phyloP scores from a whole-genome alignment of 2,888 invertebrate genomes.

The Xestia rhomboidea region DNA sequence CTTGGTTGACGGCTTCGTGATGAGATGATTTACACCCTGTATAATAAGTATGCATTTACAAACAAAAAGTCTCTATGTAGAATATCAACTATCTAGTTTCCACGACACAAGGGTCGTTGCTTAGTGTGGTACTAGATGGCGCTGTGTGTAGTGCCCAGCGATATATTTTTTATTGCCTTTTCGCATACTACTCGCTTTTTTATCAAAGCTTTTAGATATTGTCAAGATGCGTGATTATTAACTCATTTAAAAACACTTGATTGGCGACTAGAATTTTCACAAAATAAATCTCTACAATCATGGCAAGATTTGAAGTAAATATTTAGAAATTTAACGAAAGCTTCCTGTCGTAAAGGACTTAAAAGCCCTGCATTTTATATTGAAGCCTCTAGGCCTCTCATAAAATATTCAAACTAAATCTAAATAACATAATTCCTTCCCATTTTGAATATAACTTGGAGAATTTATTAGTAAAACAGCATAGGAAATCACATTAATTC shows the following conservation, averaged over 20 bases:
- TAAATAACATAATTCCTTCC: slow-evolving; percentile 30
- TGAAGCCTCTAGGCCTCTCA: slow-evolving; percentile 26
- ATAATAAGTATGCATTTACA: no score
- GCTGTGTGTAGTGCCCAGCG: no score
- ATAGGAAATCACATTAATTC: slow-evolving; percentile 75
- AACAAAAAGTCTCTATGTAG: no score
- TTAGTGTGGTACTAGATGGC: no score
- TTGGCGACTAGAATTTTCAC: not conserved
- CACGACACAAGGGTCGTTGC: no score
- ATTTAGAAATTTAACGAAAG: slow-evolving; percentile 24
- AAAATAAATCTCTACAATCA: not conserved
- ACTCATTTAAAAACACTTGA: not conserved
- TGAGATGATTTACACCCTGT: no score
- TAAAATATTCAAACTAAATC: slow-evolving; percentile 50
- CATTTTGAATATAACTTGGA: slow-evolving; percentile 60
- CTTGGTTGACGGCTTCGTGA: no score
- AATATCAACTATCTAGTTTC: no score
- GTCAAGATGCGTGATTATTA: not conserved
- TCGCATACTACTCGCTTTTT: not conserved
- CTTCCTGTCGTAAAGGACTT: slow-evolving; percentile 11
- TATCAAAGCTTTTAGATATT: not conserved
- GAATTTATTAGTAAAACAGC: slow-evolving; percentile 76
- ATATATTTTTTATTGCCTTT: no score
- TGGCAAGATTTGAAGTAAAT: not conserved
- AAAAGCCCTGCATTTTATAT: slow-evolving; percentile 24